Evolutionary conservation across 2,113 vertebrate species (phyloP), one percentile per base, ranked within the genome.

Genomic region (Progne subis): DNA sequence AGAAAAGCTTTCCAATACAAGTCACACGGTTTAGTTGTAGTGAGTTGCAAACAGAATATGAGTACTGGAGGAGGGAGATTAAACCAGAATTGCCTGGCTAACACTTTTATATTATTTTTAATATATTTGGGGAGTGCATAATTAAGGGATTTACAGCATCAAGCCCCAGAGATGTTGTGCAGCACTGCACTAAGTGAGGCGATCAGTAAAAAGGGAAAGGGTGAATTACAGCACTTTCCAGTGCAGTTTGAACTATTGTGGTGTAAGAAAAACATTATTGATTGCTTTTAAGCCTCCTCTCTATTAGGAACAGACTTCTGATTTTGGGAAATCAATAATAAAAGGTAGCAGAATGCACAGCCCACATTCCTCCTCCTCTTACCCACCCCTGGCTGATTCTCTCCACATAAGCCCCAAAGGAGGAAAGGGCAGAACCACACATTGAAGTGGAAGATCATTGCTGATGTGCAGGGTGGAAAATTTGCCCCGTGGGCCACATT

Each of bases 31-130:
- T 97, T 94, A 96, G 60, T 87, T 87, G 72, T 14, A 91, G 50
- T 59, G 88, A 96, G 88, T 74, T 94, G 80, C 93, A 96, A 96
- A 95, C 77, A 88, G 93, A 96, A 92, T 91, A 70, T 37, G 77
- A 97, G 52, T 24, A 52, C 2, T 5, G 75, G 61, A 57, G 47
- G 47, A 75, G 28, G 44, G 16, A 69, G 49, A 61, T 37, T 59
- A 37, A 95, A 75, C 44, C 65, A 94, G 70, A 94, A 97, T 96
- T 88, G 57, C 82, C 86, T 43, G 15, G 88, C 75, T 96, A 95
- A 94, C 81, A 85, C 53, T 94, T 97, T 31, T 19, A 92, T 78
- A 94, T 97, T 43, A 95, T 96, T 95, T 92, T 96, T 91, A 88
- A 92, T 81, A 53, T 78, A 92, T 95, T 88, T 95, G 88, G 77